Base-by-base conservation (phyloP, 2,113 vertebrate species). In the Pelvicachromis taeniatus region DNA sequence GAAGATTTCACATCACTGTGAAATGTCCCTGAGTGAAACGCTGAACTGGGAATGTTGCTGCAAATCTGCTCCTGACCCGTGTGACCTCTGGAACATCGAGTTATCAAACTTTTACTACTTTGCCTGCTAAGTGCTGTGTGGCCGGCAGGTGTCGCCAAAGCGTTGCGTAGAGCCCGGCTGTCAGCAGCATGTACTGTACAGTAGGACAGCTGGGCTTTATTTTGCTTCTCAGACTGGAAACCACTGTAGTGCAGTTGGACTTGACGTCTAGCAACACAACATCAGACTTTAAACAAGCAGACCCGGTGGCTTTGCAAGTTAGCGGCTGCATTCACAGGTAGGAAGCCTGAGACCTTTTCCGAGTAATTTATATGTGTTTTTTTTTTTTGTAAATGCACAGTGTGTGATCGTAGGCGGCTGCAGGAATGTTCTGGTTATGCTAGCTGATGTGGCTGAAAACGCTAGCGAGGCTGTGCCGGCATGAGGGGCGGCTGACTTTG, bases 61-160 rank as follows among this genome's bases (percentile, higher is more conserved):
- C 70, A 52, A 31, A 75, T 75, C 70, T 31, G 26, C 17, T 75
- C 45, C 42, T 80, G 78, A 80, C 78, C 78, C 45, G 2, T 23
- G 53, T 61, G 56, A 61, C 56, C 78, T 50, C 38, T 21, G 26
- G 7, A 38, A 7, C 75, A 13, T 26, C 16, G 45, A 33, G 16
- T 7, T 75, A n/a, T 2, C 42, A 33, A 75, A 52, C 70, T 75
- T 75, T 33, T 75, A n/a, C 42, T 50, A 31, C 26, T 63, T 23
- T 13, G 17, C 33, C 82, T 91, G 92, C 48, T 2, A 4, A 91
- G 1, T 2, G 8, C 0, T 3, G 0, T 0, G 16, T 4, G 23
- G 0, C 85, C 94, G 87, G 93, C 90, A 94, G 92, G 82, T 94
- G 93, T 89, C 94, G 91, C 84, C 82, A 89, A 80, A 94, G 91